Evolutionary conservation across 2,888 invertebrate species (phyloP).

Genomic region (Leptopilina syphax): DNA sequence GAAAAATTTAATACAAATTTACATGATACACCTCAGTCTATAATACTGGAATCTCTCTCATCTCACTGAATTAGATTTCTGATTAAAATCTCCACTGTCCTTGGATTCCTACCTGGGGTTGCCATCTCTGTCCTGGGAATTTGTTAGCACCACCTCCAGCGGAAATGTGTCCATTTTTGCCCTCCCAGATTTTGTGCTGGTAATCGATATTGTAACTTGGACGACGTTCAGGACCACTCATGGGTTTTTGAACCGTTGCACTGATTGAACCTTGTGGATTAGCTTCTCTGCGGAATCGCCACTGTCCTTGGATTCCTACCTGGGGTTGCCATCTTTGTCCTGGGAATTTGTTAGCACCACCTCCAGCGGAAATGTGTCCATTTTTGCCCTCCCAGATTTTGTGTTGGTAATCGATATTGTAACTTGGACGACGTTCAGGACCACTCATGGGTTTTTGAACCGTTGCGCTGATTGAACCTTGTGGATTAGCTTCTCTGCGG

Average conservation of each 20-base stretch:
- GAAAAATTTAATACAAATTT: no score
- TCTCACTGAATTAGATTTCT: constrained; percentile 30
- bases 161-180: constrained; percentile 46
- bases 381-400: constrained; percentile 47
- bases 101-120: constrained; percentile 47
- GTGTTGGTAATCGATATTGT: constrained; percentile 52
- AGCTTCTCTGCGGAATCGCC: no score
- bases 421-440: constrained; percentile 48
- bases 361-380: constrained; percentile 49
- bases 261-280: constrained; percentile 37
- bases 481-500: constrained; percentile 38
- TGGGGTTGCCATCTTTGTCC: constrained; percentile 49
- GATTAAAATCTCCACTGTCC: constrained; percentile 44
- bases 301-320: constrained; percentile 46
- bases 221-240: constrained; percentile 51
- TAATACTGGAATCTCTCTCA: constrained; percentile 1
- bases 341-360: constrained; percentile 48
- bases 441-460: constrained; percentile 50
- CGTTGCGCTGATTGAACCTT: constrained; percentile 43
- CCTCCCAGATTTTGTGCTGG: constrained; percentile 48
- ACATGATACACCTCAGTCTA: no score
- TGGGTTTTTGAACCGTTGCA: constrained; percentile 45
- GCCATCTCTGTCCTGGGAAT: constrained; percentile 49
- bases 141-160: constrained; percentile 49
- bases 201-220: constrained; percentile 52